Evolutionary conservation across 2,888 invertebrate genomes (phyloP).

Genomic region (Erebia aethiops): DNA sequence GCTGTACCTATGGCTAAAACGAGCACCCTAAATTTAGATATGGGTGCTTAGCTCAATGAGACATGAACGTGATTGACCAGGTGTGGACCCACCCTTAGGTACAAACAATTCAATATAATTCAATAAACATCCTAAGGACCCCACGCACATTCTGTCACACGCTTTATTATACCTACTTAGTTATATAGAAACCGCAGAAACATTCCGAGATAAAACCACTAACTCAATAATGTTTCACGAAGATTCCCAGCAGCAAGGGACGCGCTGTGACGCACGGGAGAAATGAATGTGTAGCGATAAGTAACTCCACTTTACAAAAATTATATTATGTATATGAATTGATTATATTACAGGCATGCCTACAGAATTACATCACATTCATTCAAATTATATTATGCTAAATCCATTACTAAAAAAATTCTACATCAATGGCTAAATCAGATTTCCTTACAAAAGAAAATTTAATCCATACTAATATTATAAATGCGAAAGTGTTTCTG

Average conservation of each 20-base stretch:
- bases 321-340: neutral
- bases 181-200: conserved; percentile 37
- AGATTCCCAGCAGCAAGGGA: conserved; percentile 41
- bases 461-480: too few species aligned
- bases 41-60: too few species aligned
- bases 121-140: conserved; percentile 33
- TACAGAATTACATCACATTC: neutral
- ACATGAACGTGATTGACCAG: too few species aligned
- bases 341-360: neutral
- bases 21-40: too few species aligned
- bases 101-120: conserved; percentile 40
- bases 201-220: conserved; percentile 46
- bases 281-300: conserved; percentile 15
- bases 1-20: too few species aligned
- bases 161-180: conserved; percentile 30
- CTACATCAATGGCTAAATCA: too few species aligned
- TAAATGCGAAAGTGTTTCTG: too few species aligned
- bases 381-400: neutral
- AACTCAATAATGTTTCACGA: conserved; percentile 49
- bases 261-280: conserved; percentile 28
- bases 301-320: neutral
- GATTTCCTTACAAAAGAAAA: neutral
- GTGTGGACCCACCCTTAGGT: neutral
- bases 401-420: too few species aligned
- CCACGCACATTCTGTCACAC: conserved; percentile 36